These are phyloP conservation scores for Protomyctophum bolini DNA, from an alignment of 2,113 vertebrate genomes.

Conservation along the genomic window DNA sequence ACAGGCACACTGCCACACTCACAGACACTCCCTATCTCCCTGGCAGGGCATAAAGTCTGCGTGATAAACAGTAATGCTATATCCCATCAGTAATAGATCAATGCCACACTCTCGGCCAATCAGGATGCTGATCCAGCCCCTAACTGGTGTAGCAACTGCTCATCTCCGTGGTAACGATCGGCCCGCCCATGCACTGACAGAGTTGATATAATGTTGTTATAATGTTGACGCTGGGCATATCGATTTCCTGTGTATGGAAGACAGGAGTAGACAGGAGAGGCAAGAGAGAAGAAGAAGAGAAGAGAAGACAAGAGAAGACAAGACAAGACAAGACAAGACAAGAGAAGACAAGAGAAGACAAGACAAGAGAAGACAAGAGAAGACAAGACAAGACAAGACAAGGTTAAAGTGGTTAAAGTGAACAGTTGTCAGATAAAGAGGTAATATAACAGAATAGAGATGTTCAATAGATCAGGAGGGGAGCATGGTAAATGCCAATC, in stretches of 20 bases:
- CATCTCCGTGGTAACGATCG: conserved; percentile 50
- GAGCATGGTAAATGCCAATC: conserved; percentile 5
- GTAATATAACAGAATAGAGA: too few relatives aligned
- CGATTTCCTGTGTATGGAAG: conserved; percentile 35
- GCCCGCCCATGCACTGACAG: conserved; percentile 34
- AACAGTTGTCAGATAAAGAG: too few relatives aligned
- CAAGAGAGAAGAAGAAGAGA: neutral
- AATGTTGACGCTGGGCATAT: conserved; percentile 54
- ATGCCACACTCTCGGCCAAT: conserved; percentile 54
- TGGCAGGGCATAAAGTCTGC: conserved; percentile 48
- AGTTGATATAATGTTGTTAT: conserved; percentile 58
- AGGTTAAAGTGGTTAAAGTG: too few relatives aligned
- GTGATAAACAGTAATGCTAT: conserved; percentile 59
- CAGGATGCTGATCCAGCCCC: conserved; percentile 53
- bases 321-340: neutral
- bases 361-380: neutral
- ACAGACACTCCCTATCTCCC: conserved; percentile 14
- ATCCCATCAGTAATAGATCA: conserved; percentile 57
- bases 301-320: neutral
- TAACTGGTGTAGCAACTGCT: conserved; percentile 28
- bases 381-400: neutral
- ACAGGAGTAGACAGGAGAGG: conserved; percentile 3
- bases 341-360: neutral
- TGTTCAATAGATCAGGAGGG: neutral
- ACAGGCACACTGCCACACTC: neutral